Percentiles rank a stretch among this genome's conserved stretches.
These are phyloP conservation scores for Eucidaris tribuloides DNA, from an alignment of 35 echinoderm and acorn worm species.

Conservation along the genomic window DNA sequence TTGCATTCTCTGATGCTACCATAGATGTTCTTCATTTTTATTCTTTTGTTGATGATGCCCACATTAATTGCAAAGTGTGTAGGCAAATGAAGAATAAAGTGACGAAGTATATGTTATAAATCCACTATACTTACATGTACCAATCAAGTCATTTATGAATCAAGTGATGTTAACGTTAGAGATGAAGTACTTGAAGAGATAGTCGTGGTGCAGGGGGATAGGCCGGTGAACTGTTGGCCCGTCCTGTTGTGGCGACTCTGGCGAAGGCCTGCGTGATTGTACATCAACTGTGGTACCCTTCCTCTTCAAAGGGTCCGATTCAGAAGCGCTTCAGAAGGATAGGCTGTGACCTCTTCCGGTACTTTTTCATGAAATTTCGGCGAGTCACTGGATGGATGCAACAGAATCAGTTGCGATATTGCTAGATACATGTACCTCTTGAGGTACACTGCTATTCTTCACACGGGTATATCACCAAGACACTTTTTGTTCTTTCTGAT, in stretches of 20 bases:
- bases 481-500: too few relatives aligned
- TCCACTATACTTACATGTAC: too few relatives aligned
- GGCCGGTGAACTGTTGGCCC: neutral
- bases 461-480: too few relatives aligned
- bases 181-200: neutral
- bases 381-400: too few relatives aligned
- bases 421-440: too few relatives aligned
- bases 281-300: neutral
- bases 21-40: neutral
- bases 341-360: too few relatives aligned
- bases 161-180: neutral
- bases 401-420: too few relatives aligned
- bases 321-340: neutral
- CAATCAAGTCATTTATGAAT: slow-evolving; percentile 10
- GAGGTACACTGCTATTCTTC: too few relatives aligned
- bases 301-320: neutral
- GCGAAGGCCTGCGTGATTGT: neutral
- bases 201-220: neutral
- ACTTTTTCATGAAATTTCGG: too few relatives aligned
- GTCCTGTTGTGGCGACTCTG: neutral
- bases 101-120: too few relatives aligned
- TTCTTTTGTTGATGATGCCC: too few relatives aligned
- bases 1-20: neutral
- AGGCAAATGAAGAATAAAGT: neutral
- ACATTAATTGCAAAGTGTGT: neutral